phyloP scores from a whole-genome alignment of 2,888 invertebrate genomes.

The Gibbula magus region DNA sequence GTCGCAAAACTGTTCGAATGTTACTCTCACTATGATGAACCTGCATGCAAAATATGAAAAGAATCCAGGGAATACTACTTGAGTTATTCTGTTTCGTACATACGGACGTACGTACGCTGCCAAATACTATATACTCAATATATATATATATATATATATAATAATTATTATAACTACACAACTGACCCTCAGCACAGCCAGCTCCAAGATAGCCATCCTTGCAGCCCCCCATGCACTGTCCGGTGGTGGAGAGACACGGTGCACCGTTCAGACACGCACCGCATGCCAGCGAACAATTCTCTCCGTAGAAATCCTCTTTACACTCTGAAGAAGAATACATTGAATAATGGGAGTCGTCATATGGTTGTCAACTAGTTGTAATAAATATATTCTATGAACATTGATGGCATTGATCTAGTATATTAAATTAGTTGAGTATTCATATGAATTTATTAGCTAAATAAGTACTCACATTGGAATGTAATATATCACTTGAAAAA shows the following conservation, averaged over 20 bases:
- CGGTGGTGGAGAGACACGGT: conserved; percentile 40
- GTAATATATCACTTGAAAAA: too few species aligned
- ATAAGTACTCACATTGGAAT: too few species aligned
- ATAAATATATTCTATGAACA: neutral
- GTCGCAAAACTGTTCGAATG: too few species aligned
- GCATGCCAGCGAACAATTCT: conserved; percentile 51
- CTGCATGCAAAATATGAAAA: too few species aligned
- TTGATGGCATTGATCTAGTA: too few species aligned
- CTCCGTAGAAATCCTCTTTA: conserved; percentile 49
- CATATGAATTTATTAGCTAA: neutral
- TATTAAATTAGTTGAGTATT: neutral
- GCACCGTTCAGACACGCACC: conserved; percentile 49
- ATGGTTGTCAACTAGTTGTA: neutral
- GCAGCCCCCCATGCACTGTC: conserved; percentile 54
- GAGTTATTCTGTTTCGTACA: too few species aligned
- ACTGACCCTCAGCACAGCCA: conserved; percentile 48
- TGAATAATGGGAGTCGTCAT: neutral
- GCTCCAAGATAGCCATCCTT: conserved; percentile 51
- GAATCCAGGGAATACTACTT: too few species aligned
- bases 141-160: too few species aligned
- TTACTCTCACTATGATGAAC: too few species aligned
- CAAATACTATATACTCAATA: too few species aligned
- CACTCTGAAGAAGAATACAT: conserved; percentile 43
- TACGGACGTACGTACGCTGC: too few species aligned
- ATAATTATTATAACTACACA: too few species aligned